Evolutionary conservation across 2,888 invertebrate species (phyloP), one percentile per base, ranked within the genome.

Genomic region (Idaea biselata): DNA sequence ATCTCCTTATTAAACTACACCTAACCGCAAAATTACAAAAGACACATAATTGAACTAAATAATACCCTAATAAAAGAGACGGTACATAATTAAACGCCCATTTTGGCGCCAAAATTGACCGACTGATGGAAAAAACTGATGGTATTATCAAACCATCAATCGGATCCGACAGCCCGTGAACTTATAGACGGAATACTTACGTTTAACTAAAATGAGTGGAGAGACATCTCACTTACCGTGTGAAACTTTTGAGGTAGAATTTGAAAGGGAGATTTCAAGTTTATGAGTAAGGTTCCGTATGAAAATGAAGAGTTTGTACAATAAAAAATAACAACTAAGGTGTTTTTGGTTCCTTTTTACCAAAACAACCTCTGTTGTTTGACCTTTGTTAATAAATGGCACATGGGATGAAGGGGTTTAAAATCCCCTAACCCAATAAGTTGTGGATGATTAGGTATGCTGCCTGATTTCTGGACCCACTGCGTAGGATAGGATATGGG

Each of bases 161-260:
- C 78, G 81, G 64, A 67, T 64, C 74, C 76, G 75, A 71, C 73
- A 72, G 70, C 70, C 70, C 71, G 65, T 68, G 74, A 77, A 76
- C 79, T 83, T 84, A 83, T 81, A 82, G 80, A 75, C 69, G 75
- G 73, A 81, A 79, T 77, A 76, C 32, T 59, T 69, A 68, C 68
- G 70, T 78, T 78, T 81, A 73, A 75, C 73, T 71, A 77, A 78
- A 77, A 70, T 72, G 72, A 72, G 70, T 78, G 77, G 78, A 73
- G 69, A 66, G 80, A 81, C 82, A 82, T 80, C 80, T 81, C 83
- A 82, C 81, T 84, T 80, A 85, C 77, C 88, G 89, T 89, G 88
- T 88, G 89, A 89, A 88, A 81, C 81, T 79, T 69, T 73, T 73
- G 68, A 62, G 67, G 67, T 61, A 62, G 68, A 68, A 62, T 14